Evolutionary conservation across 2,888 invertebrate species (phyloP), one percentile per base, ranked within the genome.

Genomic region (Megastigmus dorsalis): DNA sequence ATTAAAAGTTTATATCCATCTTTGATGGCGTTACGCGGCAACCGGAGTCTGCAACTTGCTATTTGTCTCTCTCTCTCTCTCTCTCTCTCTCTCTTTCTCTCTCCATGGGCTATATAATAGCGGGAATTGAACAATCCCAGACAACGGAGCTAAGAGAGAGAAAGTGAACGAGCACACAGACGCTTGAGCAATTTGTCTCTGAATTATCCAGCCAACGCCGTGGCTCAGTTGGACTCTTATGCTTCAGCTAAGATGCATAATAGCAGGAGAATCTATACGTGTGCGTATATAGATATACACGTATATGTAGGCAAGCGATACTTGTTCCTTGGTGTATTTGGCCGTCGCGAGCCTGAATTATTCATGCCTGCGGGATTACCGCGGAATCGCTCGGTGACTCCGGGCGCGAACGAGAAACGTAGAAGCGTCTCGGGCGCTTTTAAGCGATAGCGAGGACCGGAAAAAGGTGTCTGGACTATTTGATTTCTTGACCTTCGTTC

Each of bases 121-220:
- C 15, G 3, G n/a, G 6, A 43, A 33, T 43, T 9, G n/a, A 54
- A 54, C 33, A 26, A 38, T n/a, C n/a, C n/a, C n/a, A n/a, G n/a
- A n/a, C n/a, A n/a, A n/a, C n/a, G n/a, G n/a, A n/a, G n/a, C n/a
- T n/a, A n/a, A n/a, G n/a, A n/a, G n/a, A n/a, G n/a, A n/a, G n/a
- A n/a, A n/a, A n/a, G n/a, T n/a, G n/a, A n/a, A 38, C 9, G 30
- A 54, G 6, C n/a, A 6, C 0, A 6, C 23, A 41, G 59, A 15
- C 41, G 41, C 33, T 28, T 20, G 1, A n/a, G 33, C 48, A 62
- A 63, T 50, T 63, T 50, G 36, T 36, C 33, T 23, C 36, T n/a
- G 36, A 63, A 63, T 63, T 63, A 63, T 63, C 50, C 63, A 63
- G 2, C 36, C 50, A n/a, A n/a, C n/a, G 48, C 50, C 6, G n/a